Conservation (phyloP, 2,113 vertebrate species). For the Motacilla tschutschensis region DNA sequence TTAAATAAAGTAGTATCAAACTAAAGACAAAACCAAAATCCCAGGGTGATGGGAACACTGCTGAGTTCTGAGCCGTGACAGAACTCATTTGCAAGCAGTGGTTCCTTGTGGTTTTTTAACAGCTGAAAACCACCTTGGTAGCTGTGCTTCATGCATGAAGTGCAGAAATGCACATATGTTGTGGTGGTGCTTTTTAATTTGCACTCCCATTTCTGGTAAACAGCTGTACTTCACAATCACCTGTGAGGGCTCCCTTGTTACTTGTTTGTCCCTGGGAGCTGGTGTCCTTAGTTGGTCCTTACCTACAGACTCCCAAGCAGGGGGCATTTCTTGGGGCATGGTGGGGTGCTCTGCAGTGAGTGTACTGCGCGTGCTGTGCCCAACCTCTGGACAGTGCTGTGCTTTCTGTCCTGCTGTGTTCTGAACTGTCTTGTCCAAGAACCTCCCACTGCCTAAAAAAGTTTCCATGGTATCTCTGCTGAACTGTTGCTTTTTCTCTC, state of each 20-base stretch:
- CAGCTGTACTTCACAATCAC: neutral
- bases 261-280: neutral
- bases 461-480: neutral
- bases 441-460: neutral
- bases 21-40: neutral
- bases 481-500: neutral
- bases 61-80: neutral
- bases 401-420: neutral
- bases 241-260: neutral
- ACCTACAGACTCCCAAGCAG: neutral
- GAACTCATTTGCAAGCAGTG: neutral
- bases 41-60: neutral
- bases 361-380: accelerated
- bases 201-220: neutral
- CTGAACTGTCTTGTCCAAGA: neutral
- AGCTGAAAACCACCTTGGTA: neutral
- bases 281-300: neutral
- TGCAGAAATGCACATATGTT: neutral
- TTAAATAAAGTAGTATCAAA: neutral
- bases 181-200: neutral
- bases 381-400: neutral
- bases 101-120: neutral
- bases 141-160: neutral
- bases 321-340: neutral
- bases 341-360: neutral